Evolutionary conservation across 2,113 vertebrate species (phyloP).

Genomic region (Ancistrus triradiatus): DNA sequence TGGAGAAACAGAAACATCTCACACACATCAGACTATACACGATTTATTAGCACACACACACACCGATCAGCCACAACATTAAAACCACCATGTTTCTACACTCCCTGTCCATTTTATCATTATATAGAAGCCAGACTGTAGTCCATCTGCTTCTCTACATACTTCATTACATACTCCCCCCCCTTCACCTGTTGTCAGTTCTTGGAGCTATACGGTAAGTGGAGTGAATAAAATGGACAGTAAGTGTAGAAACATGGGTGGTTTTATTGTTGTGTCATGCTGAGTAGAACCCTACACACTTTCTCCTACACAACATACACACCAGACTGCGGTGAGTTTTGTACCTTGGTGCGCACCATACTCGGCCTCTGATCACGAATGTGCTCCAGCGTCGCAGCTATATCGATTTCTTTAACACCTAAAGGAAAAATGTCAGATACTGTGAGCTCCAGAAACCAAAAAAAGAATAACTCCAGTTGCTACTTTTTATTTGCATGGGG

Average conservation of each 20-base stretch:
- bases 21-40: not conserved
- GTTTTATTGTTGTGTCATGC: too few relatives aligned
- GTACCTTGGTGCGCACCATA: slow-evolving; percentile 93
- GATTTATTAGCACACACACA: not conserved
- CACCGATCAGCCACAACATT: not conserved
- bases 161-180: too few relatives aligned
- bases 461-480: not conserved
- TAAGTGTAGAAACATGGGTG: too few relatives aligned
- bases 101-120: too few relatives aligned
- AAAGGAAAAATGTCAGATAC: not conserved
- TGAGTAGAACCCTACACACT: too few relatives aligned
- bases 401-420: slow-evolving; percentile 99
- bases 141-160: too few relatives aligned
- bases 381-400: slow-evolving; percentile 92
- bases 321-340: not conserved
- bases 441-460: not conserved
- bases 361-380: slow-evolving; percentile 91
- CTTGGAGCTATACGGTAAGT: too few relatives aligned
- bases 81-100: not conserved
- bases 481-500: not conserved
- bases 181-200: too few relatives aligned
- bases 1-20: slow-evolving; percentile 4
- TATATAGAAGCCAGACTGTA: too few relatives aligned
- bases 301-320: not conserved
- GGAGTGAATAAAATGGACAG: too few relatives aligned